Evolutionary conservation across 2,113 vertebrate genomes (phyloP), one percentile per base, ranked within the genome.

Genomic region (Junco hyemalis): DNA sequence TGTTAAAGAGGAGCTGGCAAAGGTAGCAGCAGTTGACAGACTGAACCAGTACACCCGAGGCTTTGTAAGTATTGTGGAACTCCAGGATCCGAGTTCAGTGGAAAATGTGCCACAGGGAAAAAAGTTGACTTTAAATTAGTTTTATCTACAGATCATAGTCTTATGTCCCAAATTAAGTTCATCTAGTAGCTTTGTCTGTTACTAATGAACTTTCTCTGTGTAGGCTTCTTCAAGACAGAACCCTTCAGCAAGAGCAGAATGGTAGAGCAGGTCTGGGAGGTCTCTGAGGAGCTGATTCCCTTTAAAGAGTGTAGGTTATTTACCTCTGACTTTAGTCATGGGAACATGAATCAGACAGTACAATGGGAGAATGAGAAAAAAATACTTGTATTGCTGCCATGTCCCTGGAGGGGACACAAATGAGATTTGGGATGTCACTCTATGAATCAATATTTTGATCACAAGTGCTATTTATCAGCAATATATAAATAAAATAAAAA

Each of bases 31-130:
- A 38, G 95, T 98, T 53, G 99, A 99, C 96, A 94, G 51, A 71
- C 78, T 99, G 96, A 99, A 99, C 96, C 99, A 99, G 96, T 99
- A 99, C 92, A 99, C 99, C 4, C 97, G 99, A 89, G 98, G 99
- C 88, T 99, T 99, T 97, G 99, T 99, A 98, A 98, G 99, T 98
- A 94, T 14, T 36, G 53, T 33, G 45, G 31, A 59, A 56, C 36
- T 20, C 2, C 16, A 57, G 53, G 29, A 70, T 7, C 16, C 4
- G 38, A 54, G 35, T 42, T 92, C 42, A 35, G 21, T 79, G 22
- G 45, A 57, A 72, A 70, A 51, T 8, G 16, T 50, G 21, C 38
- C 40, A 28, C 38, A 35, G n/a, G 42, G 24, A 6, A 21, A 73
- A 71, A 74, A 63, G 12, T 2, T 14, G 6, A 74, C 35, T 59